Evolutionary conservation across 2,113 vertebrate species (phyloP).

Genomic region (Python bivittatus): DNA sequence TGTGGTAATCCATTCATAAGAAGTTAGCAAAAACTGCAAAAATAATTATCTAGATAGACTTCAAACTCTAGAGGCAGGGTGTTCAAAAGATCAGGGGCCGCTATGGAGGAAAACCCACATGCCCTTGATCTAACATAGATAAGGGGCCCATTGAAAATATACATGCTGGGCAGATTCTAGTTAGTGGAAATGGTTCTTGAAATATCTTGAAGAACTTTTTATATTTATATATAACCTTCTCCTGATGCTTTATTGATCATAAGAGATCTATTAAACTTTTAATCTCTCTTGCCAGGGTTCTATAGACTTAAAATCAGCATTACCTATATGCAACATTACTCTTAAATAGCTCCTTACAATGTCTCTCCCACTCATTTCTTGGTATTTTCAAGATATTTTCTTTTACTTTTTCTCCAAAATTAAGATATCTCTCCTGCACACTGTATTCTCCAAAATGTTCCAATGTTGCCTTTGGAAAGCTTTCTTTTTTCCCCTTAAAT

Average conservation of each 20-base stretch:
- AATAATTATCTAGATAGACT: not conserved
- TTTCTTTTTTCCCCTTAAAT: not conserved
- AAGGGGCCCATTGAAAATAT: not conserved
- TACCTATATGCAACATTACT: not conserved
- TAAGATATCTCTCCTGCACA: not conserved
- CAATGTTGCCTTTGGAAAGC: not conserved
- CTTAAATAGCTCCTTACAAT: not conserved
- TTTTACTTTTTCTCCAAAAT: not conserved
- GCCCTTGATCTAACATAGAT: not conserved
- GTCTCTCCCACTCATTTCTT: not conserved
- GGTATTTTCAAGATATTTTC: not conserved
- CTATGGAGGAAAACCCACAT: not conserved
- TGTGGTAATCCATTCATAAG: not conserved
- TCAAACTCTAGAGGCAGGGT: not conserved
- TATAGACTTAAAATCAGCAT: not conserved
- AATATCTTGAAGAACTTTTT: not conserved
- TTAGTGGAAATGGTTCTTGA: not conserved
- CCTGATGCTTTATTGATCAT: not conserved
- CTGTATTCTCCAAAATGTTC: not conserved
- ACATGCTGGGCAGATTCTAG: not conserved
- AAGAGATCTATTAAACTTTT: not conserved
- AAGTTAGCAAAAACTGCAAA: not conserved
- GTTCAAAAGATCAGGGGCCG: not conserved
- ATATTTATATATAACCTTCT: not conserved
- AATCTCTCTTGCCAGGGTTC: not conserved